Base-by-base conservation (phyloP, 2,797 vertebrate genomes). In the Miichthys miiuy region DNA sequence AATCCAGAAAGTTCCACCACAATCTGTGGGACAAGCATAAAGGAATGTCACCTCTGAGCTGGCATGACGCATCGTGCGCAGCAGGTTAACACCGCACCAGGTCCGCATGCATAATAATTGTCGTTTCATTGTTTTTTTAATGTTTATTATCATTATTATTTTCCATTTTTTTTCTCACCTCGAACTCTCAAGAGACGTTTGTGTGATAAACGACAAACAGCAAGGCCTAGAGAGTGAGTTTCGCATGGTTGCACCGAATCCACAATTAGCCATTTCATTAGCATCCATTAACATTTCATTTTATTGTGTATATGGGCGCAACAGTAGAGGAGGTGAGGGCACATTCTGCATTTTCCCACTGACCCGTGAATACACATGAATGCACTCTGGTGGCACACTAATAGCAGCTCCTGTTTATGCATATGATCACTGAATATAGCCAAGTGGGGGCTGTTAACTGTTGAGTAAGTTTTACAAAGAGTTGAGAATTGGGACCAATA, bases 241-340 rank as follows among this genome's bases (percentile, higher is more conserved):
- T 57, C 79, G 83, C 91, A 82, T 91, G 90, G 85, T 69, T 92
- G 92, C 91, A 79, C 90, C 75, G 93, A 92, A 94, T 95, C 90
- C 84, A 89, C 91, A 93, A 93, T 95, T 96, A 95, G 92, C 92
- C 90, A 92, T 94, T 94, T 94, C 91, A 95, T 95, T 94, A 94
- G 91, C 90, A 94, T 93, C 91, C 89, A 93, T 95, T 95, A 94
- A 90, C 92, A 93, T 93, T 95, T 93, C 86, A 93, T 93, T 93
- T 93, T 87, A 92, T 90, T 84, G 88, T 90, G 89, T 90, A 88
- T 90, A 87, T 68, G 88, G 87, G 91, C 85, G 87, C 86, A 85
- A 88, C 88, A 70, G 84, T 44, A 75, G 79, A 83, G 80, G 82
- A 88, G 85, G 84, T 83, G 85, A 88, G 79, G 89, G 84, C 91